Evolutionary conservation across 2,888 invertebrate species (phyloP).

Genomic region (Ctena decussata): DNA sequence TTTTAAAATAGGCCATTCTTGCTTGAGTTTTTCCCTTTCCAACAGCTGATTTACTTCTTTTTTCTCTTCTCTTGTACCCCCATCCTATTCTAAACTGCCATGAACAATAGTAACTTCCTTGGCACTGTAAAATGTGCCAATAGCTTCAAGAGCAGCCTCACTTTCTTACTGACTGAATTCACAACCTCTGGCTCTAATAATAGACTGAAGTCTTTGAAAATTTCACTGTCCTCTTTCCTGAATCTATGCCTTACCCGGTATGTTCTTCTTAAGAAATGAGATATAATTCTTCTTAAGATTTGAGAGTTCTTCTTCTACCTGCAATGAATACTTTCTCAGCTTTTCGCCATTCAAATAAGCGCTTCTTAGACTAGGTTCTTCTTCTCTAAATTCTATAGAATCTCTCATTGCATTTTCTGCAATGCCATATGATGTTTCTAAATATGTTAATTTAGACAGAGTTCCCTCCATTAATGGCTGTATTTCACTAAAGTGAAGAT

Average conservation of each 20-base stretch:
- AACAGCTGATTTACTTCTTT: neutral
- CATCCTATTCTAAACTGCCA: constrained; percentile 19
- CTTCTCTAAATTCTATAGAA: neutral
- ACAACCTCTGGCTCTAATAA: constrained; percentile 19
- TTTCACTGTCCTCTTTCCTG: constrained; percentile 31
- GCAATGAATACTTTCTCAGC: neutral
- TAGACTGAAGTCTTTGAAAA: constrained; percentile 39
- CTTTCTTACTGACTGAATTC: neutral
- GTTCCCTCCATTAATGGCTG: constrained; percentile 39
- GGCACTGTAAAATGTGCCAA: neutral
- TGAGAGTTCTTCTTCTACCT: constrained; percentile 30
- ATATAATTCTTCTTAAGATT: constrained; percentile 25
- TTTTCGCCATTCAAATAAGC: constrained; percentile 25
- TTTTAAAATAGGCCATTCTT: constrained; percentile 44
- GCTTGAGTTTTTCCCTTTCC: constrained; percentile 4
- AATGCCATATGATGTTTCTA: constrained; percentile 29
- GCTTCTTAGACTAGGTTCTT: neutral
- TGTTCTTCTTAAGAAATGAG: constrained; percentile 24
- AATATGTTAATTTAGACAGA: constrained; percentile 16
- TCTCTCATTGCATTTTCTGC: constrained; percentile 21
- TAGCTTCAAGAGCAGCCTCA: neutral
- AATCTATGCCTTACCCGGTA: constrained; percentile 44
- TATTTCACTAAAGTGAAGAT: constrained; percentile 52
- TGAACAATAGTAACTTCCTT: constrained; percentile 26
- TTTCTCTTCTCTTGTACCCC: constrained; percentile 3